Evolutionary conservation across 1,140 invertebrate genomes (phyloP), one percentile per base, ranked within the genome.

Genomic region (Bombus pascuorum): DNA sequence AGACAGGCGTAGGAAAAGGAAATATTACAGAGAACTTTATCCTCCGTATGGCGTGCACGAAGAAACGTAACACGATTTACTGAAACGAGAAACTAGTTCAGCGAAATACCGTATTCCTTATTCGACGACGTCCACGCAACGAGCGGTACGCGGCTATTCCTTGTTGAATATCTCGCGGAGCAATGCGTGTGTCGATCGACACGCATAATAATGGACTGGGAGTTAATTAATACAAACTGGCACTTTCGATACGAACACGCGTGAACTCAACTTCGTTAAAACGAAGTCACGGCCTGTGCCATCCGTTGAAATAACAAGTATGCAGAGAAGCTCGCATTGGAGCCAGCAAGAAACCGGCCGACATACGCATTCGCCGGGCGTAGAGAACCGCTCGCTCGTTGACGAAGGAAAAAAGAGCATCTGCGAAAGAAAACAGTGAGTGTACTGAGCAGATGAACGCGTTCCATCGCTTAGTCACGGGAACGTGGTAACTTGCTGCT

Each of bases 361-460:
- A 76, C 62, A 76, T 57, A 65, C 76, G 81, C 68, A 65, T 76
- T 68, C 72, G 71, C 53, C 42, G 18, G 28, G 1, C 59, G 28
- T 32, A 8, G 42, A 65, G 72, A 68, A 66, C 42, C 62, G 28
- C 32, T 76, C 62, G 28, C 32, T 76, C 71, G 22, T 68, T 47
- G 42, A 68, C 75, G 62, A 83, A 37, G 65, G 15, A 66, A 68
- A 76, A 83, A 76, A n/a, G 59, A 66, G 53, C 81, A 76, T 83
- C 81, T 76, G 81, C 72, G 44, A 83, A 83, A 76, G 81, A 83
- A 83, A 76, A 83, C 72, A 83, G 39, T 44, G 70, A 9, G 25
- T 34, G 4, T 22, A 22, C 10, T 28, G 42, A 65, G 59, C 42
- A 42, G n/a, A 66, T 22, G 32, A 66, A 75, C 72, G 34, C 72